Base-by-base conservation (phyloP, 2,113 vertebrate genomes). In the Alligator sinensis region DNA sequence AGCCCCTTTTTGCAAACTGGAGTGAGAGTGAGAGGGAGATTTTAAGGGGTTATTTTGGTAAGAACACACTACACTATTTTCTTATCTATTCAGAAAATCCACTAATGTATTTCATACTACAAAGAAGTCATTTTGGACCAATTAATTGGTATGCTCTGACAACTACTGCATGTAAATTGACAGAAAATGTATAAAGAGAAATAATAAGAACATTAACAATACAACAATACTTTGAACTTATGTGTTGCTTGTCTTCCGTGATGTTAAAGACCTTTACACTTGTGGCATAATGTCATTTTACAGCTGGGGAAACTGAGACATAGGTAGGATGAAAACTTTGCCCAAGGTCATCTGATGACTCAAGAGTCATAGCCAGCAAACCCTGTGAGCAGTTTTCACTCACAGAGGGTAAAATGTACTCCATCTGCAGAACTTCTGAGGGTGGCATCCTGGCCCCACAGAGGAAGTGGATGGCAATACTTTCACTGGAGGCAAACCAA, bases 291-390 rank as follows among this genome's bases (percentile, higher is more conserved):
- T 18, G 30, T 70, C 30, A 27, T 7, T 2, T 47, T 14, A 25
- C 22, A 34, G 6, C 38, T 93, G 66, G 34, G 68, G 58, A 87
- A 87, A 24, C 11, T 30, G 84, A 25, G 61, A 3, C 47, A 88
- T 9, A 11, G 0, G 5, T 27, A 76, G 57, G 21, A 81, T 27
- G 78, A 75, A 64, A 77, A 76, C 57, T 4, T 0, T 0, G 11
- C 27, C 58, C 21, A 60, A 60, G 38, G 54, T 19, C 60, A 58
- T 4, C 30, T 58, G 22, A 38, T 0, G 0, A 83, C 57, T 74
- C 81, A 59, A 34, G 55, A 78, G 84, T 13, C 59, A 4, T 3
- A 1, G 1, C 1, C 55, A 47, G 64, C 22, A 85, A 83, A 79
- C 5, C 14, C n/a, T 28, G 3, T 68, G 18, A 6, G 25, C 86